Conservation (phyloP, 2,113 vertebrate species). For the Myrmophylax atrothorax region DNA sequence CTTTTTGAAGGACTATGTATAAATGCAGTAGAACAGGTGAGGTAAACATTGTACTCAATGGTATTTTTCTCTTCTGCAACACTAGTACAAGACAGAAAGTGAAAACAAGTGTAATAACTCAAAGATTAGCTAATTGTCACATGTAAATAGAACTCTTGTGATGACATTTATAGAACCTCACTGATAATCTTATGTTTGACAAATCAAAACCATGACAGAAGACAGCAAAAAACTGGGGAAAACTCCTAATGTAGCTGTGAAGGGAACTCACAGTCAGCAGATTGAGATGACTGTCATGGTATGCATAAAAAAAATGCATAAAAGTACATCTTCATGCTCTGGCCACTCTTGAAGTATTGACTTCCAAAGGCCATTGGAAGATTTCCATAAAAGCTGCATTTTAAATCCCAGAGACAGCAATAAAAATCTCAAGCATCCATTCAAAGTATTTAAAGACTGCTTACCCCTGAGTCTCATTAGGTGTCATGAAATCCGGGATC, state of each 20-base stretch:
- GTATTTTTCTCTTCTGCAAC: neutral
- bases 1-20: neutral
- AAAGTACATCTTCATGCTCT: neutral
- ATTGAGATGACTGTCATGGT: neutral
- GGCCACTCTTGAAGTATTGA: neutral
- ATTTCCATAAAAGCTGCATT: neutral
- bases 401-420: neutral
- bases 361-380: neutral
- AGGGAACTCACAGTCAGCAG: neutral
- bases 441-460: neutral
- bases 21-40: neutral
- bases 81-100: neutral
- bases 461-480: neutral
- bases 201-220: neutral
- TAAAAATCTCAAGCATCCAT: neutral
- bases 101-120: constrained; percentile 26
- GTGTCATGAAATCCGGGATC: neutral
- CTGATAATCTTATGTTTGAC: neutral
- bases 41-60: neutral
- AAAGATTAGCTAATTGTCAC: neutral
- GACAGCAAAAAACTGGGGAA: neutral
- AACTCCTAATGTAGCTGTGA: neutral
- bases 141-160: neutral
- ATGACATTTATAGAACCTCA: neutral
- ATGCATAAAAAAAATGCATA: neutral